Evolutionary conservation across 2,888 invertebrate genomes (phyloP).

Genomic region (Trichopria drosophilae): DNA sequence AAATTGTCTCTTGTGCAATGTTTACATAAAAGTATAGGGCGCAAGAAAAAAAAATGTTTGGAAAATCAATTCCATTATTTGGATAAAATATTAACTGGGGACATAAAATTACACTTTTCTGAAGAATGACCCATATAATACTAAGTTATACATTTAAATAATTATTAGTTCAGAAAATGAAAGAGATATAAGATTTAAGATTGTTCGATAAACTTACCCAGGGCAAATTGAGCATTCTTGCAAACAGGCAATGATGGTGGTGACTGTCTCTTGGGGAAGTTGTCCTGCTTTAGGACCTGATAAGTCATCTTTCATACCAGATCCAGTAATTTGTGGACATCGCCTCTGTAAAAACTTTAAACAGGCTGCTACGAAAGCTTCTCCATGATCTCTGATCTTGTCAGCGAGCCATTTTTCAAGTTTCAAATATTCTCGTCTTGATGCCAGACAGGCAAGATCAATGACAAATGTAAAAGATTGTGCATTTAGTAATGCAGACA

Average conservation of each 20-base stretch:
- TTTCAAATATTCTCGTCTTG: conserved; percentile 94
- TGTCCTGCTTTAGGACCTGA: conserved; percentile 82
- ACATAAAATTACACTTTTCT: no score
- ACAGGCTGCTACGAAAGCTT: conserved; percentile 82
- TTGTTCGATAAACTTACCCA: conserved; percentile 55
- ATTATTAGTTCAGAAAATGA: no score
- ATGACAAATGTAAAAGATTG: conserved; percentile 95
- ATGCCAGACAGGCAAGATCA: conserved; percentile 96
- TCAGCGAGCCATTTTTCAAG: conserved; percentile 98
- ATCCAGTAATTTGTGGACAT: conserved; percentile 83
- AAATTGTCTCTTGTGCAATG: no score
- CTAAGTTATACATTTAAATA: no score
- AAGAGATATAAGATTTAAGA: no score
- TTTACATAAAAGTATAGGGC: no score
- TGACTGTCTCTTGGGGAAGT: conserved; percentile 86
- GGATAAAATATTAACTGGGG: no score
- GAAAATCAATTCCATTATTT: no score
- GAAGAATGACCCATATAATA: no score
- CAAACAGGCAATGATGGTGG: conserved; percentile 85
- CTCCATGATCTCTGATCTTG: conserved; percentile 94
- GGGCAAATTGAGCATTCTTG: conserved; percentile 72
- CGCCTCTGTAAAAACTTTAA: conserved; percentile 86
- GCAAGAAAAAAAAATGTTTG: no score
- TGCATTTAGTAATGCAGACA: conserved; percentile 87
- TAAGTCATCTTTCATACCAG: conserved; percentile 77